A percentile compares a stretch with the other conserved stretches of the same genome.
These are phyloP conservation scores for Leuciscus waleckii DNA, from an alignment of 2,797 vertebrate genomes.

Conservation along the genomic window DNA sequence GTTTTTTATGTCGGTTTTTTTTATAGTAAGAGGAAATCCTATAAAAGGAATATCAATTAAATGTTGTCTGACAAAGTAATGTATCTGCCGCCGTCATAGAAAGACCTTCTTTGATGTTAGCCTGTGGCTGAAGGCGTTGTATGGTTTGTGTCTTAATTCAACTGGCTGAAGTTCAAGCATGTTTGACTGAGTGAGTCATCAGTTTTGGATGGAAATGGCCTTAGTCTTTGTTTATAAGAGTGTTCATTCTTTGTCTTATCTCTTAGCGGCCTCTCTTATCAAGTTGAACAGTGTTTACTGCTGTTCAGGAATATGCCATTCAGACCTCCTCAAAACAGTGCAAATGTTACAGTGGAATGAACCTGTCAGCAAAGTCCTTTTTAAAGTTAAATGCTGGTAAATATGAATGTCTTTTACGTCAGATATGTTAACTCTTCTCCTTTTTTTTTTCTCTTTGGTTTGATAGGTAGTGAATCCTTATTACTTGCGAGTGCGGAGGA, in stretches of 20 bases:
- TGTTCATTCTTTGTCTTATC: constrained; percentile 19
- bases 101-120: neutral
- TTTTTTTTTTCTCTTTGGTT: constrained; percentile 11
- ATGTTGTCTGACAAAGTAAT: neutral
- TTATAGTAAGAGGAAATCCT: neutral
- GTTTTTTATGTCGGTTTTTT: neutral
- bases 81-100: neutral
- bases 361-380: neutral
- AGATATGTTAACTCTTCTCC: neutral
- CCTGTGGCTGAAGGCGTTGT: neutral
- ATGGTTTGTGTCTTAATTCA: neutral
- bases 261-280: constrained; percentile 9
- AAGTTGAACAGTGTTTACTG: constrained; percentile 18
- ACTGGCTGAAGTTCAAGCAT: neutral
- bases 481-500: constrained; percentile 94
- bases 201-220: neutral
- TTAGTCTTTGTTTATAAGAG: neutral
- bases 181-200: neutral
- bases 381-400: constrained; percentile 6
- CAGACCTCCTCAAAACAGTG: neutral
- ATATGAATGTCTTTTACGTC: neutral
- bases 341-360: neutral
- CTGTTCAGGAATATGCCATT: neutral
- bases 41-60: neutral
- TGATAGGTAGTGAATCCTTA: constrained; percentile 95